A percentile compares a stretch with the other conserved stretches of the same genome.
phyloP scores from a whole-genome alignment of 2,113 vertebrate species.

The Nerophis ophidion region DNA sequence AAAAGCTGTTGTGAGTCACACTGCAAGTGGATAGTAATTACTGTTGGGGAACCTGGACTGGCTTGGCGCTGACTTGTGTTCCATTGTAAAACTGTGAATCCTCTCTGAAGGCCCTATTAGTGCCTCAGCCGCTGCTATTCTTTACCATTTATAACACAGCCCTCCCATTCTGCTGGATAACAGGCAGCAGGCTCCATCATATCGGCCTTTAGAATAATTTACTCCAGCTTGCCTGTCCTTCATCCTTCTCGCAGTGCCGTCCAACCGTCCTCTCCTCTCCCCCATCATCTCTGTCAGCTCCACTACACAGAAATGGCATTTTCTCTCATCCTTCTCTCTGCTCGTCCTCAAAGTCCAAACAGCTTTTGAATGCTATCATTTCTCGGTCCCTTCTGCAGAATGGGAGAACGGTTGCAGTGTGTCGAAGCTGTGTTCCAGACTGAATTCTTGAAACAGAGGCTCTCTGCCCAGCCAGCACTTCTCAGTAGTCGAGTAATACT shows the following conservation, averaged over 20 bases:
- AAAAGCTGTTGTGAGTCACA: constrained; percentile 26
- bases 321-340: constrained; percentile 26
- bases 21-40: constrained; percentile 37
- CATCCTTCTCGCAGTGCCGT: constrained; percentile 40
- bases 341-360: constrained; percentile 46
- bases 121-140: constrained; percentile 34
- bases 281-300: constrained; percentile 27
- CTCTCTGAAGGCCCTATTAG: constrained; percentile 56
- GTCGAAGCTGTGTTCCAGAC: constrained; percentile 44
- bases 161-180: constrained; percentile 37
- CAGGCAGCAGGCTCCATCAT: constrained; percentile 18
- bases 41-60: constrained; percentile 30
- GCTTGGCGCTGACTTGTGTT: constrained; percentile 37
- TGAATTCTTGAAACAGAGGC: constrained; percentile 54
- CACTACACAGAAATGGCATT: constrained; percentile 3
- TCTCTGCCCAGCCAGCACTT: constrained; percentile 55
- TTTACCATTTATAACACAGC: constrained; percentile 43
- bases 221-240: constrained; percentile 22
- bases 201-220: constrained; percentile 9
- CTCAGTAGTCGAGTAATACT: constrained; percentile 26
- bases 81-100: constrained; percentile 48
- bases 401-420: constrained; percentile 13
- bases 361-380: constrained; percentile 40
- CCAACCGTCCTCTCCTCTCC: constrained; percentile 20
- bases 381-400: constrained; percentile 26